Evolutionary conservation across 1,140 invertebrate genomes (phyloP).

Genomic region (Drepana arcuata): DNA sequence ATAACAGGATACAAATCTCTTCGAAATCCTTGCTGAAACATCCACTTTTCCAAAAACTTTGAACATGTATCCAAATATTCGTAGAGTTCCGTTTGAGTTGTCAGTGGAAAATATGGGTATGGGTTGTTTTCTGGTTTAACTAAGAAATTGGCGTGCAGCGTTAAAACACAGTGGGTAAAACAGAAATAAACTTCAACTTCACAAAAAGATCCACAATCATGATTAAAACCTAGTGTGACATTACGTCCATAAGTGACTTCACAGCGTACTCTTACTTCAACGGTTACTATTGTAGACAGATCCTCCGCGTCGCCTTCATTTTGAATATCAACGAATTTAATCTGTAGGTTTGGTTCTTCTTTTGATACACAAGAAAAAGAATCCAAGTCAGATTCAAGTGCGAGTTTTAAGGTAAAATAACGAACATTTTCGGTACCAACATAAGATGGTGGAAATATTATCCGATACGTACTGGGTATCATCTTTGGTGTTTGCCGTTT

Average conservation of each 20-base stretch:
- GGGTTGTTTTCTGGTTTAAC: conserved; percentile 34
- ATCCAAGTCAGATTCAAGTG: conserved; percentile 26
- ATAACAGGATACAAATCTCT: conserved; percentile 57
- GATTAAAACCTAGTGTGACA: conserved; percentile 32
- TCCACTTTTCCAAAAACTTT: conserved; percentile 55
- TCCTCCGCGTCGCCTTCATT: conserved; percentile 11
- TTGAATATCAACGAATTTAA: conserved; percentile 28
- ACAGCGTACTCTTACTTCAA: conserved; percentile 32
- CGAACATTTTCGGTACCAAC: conserved; percentile 23
- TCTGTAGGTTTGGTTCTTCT: conserved; percentile 29
- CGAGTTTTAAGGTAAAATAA: conserved; percentile 32
- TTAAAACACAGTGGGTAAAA: conserved; percentile 49
- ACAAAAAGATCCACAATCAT: conserved; percentile 38
- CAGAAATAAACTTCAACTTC: conserved; percentile 51
- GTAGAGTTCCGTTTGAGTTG: conserved; percentile 27
- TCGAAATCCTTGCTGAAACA: conserved; percentile 61
- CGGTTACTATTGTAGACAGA: conserved; percentile 24
- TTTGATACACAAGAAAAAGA: conserved; percentile 35
- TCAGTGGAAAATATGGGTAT: conserved; percentile 49
- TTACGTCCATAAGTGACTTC: conserved; percentile 22
- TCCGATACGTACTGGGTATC: conserved; percentile 30
- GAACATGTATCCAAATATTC: conserved; percentile 41
- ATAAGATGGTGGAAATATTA: conserved; percentile 45
- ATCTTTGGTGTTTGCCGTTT: conserved; percentile 35
- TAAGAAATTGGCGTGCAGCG: conserved; percentile 36